These are phyloP conservation scores for Phymatocera aterrima DNA, from an alignment of 2,888 invertebrate species.

Conservation along the genomic window DNA sequence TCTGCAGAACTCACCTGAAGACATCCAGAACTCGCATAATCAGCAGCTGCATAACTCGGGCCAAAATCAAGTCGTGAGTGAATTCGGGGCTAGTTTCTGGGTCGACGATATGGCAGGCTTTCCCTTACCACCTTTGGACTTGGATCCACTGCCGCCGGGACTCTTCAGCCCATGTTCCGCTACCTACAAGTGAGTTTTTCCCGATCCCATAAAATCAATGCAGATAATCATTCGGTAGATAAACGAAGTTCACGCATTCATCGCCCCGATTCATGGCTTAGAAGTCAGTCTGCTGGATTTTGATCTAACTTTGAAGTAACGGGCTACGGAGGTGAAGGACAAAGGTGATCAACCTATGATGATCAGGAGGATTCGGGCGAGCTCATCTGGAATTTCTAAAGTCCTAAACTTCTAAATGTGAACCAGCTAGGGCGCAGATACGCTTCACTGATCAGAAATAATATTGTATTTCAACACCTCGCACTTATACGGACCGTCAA, in stretches of 20 bases:
- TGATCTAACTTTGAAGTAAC: not conserved
- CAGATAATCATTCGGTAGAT: not conserved
- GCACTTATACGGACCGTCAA: not conserved
- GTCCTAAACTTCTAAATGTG: conserved; percentile 32
- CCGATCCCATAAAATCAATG: not conserved
- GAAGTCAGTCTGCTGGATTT: conserved; percentile 52
- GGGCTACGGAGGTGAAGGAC: not conserved
- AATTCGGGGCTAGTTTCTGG: conserved; percentile 78
- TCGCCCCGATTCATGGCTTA: not conserved
- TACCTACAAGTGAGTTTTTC: conserved; percentile 82
- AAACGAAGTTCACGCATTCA: not conserved
- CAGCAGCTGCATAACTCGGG: conserved; percentile 66
- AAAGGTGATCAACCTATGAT: not conserved
- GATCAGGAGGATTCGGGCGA: not conserved
- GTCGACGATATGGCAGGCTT: conserved; percentile 91
- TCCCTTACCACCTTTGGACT: conserved; percentile 88
- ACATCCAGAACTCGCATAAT: conserved; percentile 63
- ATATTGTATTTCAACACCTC: conserved; percentile 43
- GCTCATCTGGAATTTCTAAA: conserved; percentile 15
- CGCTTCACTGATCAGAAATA: conserved; percentile 22
- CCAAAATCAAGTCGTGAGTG: conserved; percentile 68
- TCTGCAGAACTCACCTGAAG: conserved; percentile 67
- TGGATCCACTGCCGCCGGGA: conserved; percentile 92
- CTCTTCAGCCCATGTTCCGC: conserved; percentile 90
- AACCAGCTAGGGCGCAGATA: conserved; percentile 21